Evolutionary conservation across 1,140 invertebrate genomes (phyloP).

Genomic region (Formica exsecta): DNA sequence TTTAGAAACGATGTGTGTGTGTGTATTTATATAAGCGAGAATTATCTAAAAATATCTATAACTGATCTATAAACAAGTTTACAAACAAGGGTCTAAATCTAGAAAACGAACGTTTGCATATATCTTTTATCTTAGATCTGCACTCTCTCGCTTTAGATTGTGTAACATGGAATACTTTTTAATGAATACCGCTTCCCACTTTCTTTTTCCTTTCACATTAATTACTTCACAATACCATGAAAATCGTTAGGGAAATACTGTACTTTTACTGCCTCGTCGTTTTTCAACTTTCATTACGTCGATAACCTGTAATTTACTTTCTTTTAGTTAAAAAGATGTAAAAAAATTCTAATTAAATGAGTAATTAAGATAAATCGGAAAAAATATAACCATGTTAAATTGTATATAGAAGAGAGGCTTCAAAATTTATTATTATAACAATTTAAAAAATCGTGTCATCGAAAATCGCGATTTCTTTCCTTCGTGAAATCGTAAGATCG

Average conservation of each 20-base stretch:
- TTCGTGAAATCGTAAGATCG: background rate
- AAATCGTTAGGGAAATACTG: background rate
- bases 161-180: slow-evolving; percentile 7
- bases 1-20: background rate
- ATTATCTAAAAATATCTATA: background rate
- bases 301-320: background rate
- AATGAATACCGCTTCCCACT: background rate
- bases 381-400: background rate
- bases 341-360: background rate
- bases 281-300: slow-evolving; percentile 42
- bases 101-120: background rate
- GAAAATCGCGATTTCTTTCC: background rate
- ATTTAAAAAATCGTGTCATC: background rate
- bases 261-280: background rate
- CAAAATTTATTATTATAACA: slow-evolving; percentile 1
- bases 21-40: background rate
- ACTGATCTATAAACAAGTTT: slow-evolving; percentile 2
- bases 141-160: background rate
- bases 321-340: background rate
- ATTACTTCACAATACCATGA: background rate
- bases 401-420: too few species aligned
- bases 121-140: background rate
- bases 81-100: background rate
- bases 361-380: background rate
- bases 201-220: background rate